phyloP scores from a whole-genome alignment of 1,140 invertebrate species.

The Asobara japonica region DNA sequence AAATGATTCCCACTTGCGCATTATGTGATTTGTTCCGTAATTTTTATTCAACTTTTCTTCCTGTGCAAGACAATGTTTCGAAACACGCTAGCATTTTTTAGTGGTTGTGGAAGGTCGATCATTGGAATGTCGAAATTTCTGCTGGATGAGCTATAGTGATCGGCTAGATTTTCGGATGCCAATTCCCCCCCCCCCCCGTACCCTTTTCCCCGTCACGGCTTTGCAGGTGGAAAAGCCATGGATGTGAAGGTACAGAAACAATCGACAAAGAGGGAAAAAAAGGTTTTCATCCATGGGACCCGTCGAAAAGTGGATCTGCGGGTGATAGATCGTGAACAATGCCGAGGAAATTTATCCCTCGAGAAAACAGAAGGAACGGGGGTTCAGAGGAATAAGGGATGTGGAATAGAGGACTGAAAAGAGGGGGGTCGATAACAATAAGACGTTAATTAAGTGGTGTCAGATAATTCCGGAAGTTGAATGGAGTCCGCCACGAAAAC shows the following conservation, averaged over 20 bases:
- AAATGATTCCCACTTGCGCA: too few species aligned
- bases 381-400: background rate
- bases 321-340: slow-evolving; percentile 30
- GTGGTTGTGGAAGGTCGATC: too few species aligned
- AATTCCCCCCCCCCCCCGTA: background rate
- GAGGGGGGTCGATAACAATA: slow-evolving; percentile 36
- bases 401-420: background rate
- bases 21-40: too few species aligned
- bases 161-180: too few species aligned
- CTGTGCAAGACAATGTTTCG: too few species aligned
- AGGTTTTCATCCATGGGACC: slow-evolving; percentile 22
- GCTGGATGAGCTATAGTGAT: too few species aligned
- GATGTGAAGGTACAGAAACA: background rate
- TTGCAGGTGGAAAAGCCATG: background rate
- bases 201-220: background rate
- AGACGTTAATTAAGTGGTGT: slow-evolving; percentile 39
- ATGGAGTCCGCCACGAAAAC: slow-evolving; percentile 18
- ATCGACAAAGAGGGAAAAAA: slow-evolving; percentile 15
- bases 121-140: too few species aligned
- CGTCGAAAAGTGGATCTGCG: slow-evolving; percentile 16
- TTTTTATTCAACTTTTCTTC: too few species aligned
- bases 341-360: slow-evolving; percentile 26
- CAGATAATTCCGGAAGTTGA: slow-evolving; percentile 34
- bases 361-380: slow-evolving; percentile 15
- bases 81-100: too few species aligned